Conservation (phyloP, 2,113 vertebrate species). For the Emydocephalus ijimae region DNA sequence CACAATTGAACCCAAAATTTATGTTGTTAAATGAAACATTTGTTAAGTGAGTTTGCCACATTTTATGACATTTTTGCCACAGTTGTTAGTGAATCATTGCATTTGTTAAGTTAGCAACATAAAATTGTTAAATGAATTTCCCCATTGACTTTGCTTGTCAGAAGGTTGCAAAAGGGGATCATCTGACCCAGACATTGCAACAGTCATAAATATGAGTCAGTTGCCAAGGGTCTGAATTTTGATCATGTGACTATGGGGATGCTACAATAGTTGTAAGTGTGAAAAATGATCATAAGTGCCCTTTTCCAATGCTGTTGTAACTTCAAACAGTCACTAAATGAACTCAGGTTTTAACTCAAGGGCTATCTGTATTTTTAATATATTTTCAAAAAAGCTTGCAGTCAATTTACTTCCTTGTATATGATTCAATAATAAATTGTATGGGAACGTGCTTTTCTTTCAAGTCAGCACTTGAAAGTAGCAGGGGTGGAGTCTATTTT, state of each 20-base stretch:
- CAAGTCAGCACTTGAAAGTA: background rate
- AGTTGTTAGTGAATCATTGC: background rate
- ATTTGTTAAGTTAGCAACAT: background rate
- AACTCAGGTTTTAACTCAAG: background rate
- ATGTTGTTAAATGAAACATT: background rate
- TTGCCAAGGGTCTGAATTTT: background rate
- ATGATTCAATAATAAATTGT: background rate
- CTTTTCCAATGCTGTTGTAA: background rate
- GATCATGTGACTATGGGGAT: background rate
- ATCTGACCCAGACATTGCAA: background rate
- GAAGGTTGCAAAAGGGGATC: background rate
- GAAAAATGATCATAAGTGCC: background rate
- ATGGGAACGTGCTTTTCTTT: background rate
- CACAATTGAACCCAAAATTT: background rate
- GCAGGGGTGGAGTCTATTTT: background rate
- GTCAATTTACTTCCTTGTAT: background rate
- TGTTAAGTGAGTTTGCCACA: background rate
- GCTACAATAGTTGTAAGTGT: background rate
- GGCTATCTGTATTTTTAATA: background rate
- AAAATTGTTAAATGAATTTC: background rate
- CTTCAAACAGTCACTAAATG: background rate
- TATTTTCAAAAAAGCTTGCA: background rate
- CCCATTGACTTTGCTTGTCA: background rate
- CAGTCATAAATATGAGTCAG: background rate
- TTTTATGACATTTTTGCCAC: background rate